Evolutionary conservation across 64 coral and sea anemone genomes (phyloP).

Genomic region (Platygyra sinensis): DNA sequence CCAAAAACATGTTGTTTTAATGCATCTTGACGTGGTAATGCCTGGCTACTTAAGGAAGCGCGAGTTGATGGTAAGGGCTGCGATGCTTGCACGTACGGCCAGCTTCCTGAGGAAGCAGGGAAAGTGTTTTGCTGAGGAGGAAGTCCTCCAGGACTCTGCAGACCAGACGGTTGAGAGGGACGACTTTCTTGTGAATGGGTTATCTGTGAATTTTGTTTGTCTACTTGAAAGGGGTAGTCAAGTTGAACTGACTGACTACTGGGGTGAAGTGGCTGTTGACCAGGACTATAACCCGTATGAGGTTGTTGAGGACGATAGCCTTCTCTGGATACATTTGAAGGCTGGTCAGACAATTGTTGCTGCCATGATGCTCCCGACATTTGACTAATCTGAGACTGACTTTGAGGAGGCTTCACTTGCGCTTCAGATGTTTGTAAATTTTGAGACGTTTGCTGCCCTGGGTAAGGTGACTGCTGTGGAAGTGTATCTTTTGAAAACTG

Average conservation of each 20-base stretch:
- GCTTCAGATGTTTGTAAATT: not conserved
- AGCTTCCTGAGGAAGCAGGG: not conserved
- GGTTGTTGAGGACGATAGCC: not conserved
- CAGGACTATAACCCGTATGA: not conserved
- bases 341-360: not conserved
- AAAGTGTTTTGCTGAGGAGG: not conserved
- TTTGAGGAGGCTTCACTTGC: not conserved
- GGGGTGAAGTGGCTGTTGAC: not conserved
- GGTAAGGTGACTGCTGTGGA: conserved; percentile 1
- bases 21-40: not conserved
- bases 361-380: not conserved
- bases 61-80: conserved; percentile 17
- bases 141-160: not conserved
- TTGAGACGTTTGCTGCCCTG: not conserved
- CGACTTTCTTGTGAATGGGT: not conserved
- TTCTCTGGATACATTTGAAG: not conserved
- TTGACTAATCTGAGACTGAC: not conserved
- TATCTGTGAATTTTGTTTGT: conserved; percentile 5
- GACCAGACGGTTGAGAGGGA: not conserved
- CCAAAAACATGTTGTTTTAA: not conserved
- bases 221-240: not conserved
- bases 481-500: not conserved
- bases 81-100: conserved; percentile 5
- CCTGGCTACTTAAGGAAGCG: not conserved
- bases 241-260: not conserved